A percentile compares a stretch with the other conserved stretches of the same genome.
Evolutionary conservation across 2,113 vertebrate genomes (phyloP).

Genomic region (Poicephalus meyeri): DNA sequence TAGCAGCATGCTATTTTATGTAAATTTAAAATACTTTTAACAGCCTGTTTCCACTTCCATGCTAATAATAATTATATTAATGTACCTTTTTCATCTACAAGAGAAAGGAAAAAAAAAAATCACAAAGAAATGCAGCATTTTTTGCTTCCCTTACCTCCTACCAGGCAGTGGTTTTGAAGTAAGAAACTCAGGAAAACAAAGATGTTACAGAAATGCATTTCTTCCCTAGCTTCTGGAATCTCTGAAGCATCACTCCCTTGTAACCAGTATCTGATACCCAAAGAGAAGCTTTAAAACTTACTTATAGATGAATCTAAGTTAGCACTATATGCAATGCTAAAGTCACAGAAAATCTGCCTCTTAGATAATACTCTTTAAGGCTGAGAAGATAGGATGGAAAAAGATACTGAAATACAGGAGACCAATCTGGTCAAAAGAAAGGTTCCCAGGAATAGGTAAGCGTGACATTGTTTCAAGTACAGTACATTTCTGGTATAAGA

Average conservation of each 20-base stretch:
- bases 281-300: background rate
- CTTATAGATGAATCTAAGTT: background rate
- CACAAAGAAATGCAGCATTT: background rate
- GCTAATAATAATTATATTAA: background rate
- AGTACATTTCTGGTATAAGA: background rate
- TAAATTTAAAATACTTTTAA: background rate
- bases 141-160: background rate
- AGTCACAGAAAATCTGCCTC: background rate
- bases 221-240: background rate
- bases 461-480: background rate
- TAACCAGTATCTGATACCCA: background rate
- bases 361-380: background rate
- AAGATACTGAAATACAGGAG: background rate
- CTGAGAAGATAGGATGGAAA: background rate
- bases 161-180: background rate
- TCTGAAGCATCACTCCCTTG: background rate
- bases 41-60: background rate
- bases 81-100: background rate
- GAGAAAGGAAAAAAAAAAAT: background rate
- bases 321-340: background rate
- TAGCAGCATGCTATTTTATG: background rate
- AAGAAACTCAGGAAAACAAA: background rate
- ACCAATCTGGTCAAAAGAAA: background rate
- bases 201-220: background rate
- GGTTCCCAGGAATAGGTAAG: background rate